Percentiles rank a stretch among this genome's conserved stretches.
Evolutionary conservation across 2,113 vertebrate species (phyloP).

Genomic region (Daphoenositta chrysoptera): DNA sequence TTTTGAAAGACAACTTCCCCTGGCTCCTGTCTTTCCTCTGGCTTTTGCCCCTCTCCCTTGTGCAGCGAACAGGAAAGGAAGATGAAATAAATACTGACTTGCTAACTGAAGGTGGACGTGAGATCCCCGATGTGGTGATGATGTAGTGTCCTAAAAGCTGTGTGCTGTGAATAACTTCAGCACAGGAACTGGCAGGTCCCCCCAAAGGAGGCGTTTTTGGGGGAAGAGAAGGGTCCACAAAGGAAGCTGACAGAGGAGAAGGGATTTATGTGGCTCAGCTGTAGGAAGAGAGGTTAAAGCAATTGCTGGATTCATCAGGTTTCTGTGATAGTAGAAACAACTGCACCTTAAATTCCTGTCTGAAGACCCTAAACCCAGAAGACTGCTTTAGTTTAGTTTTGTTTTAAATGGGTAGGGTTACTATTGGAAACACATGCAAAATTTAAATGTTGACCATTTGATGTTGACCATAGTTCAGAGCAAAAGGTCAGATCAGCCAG

Average conservation of each 20-base stretch:
- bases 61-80: neutral
- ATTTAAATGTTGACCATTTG: neutral
- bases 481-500: neutral
- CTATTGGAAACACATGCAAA: neutral
- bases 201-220: rapidly evolving
- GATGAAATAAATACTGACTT: neutral
- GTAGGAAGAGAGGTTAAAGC: neutral
- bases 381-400: neutral
- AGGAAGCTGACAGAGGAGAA: neutral
- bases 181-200: neutral
- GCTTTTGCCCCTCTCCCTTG: neutral
- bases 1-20: neutral
- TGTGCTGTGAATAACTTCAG: neutral
- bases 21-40: neutral
- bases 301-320: neutral
- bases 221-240: neutral
- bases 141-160: neutral
- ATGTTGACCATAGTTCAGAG: too few species aligned
- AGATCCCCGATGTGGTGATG: neutral
- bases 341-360: neutral
- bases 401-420: neutral
- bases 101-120: rapidly evolving
- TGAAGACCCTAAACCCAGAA: neutral
- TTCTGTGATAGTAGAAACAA: neutral
- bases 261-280: neutral